Evolutionary conservation across 2,797 vertebrate species (phyloP).

Genomic region (Pseudopleuronectes americanus): DNA sequence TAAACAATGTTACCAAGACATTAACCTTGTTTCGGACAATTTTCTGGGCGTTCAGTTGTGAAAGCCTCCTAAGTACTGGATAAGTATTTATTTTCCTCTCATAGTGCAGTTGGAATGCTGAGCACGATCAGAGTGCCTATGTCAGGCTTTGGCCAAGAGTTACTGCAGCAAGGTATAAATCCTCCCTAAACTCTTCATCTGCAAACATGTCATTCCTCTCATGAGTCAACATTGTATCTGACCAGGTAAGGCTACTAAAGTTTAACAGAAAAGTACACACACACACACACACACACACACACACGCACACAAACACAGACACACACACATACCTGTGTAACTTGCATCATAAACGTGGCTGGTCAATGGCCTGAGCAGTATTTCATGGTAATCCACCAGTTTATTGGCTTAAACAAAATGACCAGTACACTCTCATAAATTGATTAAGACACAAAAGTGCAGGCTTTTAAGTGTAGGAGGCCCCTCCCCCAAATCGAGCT

Average conservation of each 20-base stretch:
- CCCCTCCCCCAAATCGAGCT: slow-evolving; percentile 67
- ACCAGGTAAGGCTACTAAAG: not conserved
- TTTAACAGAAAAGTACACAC: slow-evolving; percentile 1
- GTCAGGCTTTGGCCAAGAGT: not conserved
- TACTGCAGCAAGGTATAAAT: not conserved
- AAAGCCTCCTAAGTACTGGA: too few species aligned
- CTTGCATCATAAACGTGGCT: slow-evolving; percentile 68
- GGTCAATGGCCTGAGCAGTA: slow-evolving; percentile 72
- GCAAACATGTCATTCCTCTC: not conserved
- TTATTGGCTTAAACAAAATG: slow-evolving; percentile 79
- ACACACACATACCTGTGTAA: slow-evolving; percentile 6
- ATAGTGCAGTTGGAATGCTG: too few species aligned
- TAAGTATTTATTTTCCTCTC: too few species aligned
- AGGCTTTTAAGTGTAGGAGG: slow-evolving; percentile 70
- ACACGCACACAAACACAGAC: not conserved
- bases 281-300: too few species aligned
- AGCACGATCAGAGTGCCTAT: too few species aligned
- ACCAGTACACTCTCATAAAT: slow-evolving; percentile 80
- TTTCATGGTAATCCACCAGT: slow-evolving; percentile 77
- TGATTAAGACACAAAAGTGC: slow-evolving; percentile 81
- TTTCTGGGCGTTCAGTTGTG: not conserved
- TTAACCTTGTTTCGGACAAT: too few species aligned
- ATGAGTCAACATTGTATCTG: not conserved
- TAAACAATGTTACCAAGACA: too few species aligned
- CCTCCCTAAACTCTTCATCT: not conserved